Evolutionary conservation across 2,888 invertebrate genomes (phyloP), one percentile per base, ranked within the genome.

Genomic region (Nysson spinosus): DNA sequence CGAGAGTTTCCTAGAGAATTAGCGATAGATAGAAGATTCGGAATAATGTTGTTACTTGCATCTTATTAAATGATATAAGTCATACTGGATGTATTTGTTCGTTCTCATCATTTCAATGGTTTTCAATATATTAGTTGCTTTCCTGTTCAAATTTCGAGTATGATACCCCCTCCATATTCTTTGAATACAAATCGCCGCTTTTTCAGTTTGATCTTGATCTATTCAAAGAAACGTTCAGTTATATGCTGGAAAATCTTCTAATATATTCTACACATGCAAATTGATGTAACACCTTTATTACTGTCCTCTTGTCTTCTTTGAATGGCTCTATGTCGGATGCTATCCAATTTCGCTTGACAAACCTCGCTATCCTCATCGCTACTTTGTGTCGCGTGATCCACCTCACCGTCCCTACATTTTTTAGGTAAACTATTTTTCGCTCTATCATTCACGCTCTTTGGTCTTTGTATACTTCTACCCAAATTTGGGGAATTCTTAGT

Each of bases 131-230:
- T 91, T 89, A 69, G 91, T 88, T 0, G 93, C 91, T 69, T 91
- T 91, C 80, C 91, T 91, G 78, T 94, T 91, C 7, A 92, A 88
- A 78, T 95, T 94, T 76, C 96, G 89, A 28, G 94, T 93, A 40
- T 92, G 90, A 85, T 94, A 96, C 0, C 96, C 96, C 17, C 95
- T 88, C 96, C 96, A 96, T 88, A 93, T 91, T 86, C 93, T 93
- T 88, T 96, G 96, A 81, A 96, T 96, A 19, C 92, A 92, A 24
- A 94, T 91, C 0, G 95, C 96, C 0, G 96, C 91, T 72, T 84
- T 85, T 14, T 79, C 85, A 5, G 79, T 78, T 54, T 80, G 80
- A 61, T 85, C 87, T 68, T 82, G 85, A 54, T 78, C 84, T 83
- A 52, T 14, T 49, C n/a, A n/a, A n/a, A n/a, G n/a, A n/a, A n/a